phyloP scores from a whole-genome alignment of 2,888 invertebrate genomes.

The Sarcophaga rosellei region DNA sequence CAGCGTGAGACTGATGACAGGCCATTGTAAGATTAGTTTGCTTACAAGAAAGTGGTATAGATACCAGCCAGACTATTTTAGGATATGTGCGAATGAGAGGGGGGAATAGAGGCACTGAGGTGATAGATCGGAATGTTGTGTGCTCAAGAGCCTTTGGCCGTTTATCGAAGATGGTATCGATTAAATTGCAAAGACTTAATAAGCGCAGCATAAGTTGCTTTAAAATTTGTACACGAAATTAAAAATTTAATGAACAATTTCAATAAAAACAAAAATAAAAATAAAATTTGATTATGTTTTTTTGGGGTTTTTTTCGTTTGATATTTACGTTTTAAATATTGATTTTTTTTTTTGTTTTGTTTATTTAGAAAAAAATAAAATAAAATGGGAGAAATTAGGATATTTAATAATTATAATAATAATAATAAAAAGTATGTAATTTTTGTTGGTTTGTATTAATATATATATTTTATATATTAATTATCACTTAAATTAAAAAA shows the following conservation, averaged over 20 bases:
- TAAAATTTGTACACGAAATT: neutral
- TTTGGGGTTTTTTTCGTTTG: constrained; percentile 23
- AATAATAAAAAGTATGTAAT: constrained; percentile 53
- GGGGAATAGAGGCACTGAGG: no score
- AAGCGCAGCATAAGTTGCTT: no score
- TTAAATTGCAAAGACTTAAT: no score
- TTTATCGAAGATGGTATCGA: no score
- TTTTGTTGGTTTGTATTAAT: constrained; percentile 17
- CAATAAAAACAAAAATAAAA: constrained; percentile 47
- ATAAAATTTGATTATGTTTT: constrained; percentile 30
- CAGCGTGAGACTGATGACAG: no score
- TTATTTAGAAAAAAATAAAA: constrained; percentile 58
- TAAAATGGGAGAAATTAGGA: neutral
- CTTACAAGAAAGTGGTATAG: no score
- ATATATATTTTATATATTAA: constrained; percentile 11
- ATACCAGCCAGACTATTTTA: no score
- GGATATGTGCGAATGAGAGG: no score
- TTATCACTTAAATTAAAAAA: constrained; percentile 20
- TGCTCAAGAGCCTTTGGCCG: no score
- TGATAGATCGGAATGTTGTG: no score
- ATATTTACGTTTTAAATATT: constrained; percentile 58
- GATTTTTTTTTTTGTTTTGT: constrained; percentile 13
- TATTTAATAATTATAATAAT: constrained; percentile 34
- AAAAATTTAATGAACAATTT: neutral
- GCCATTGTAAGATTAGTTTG: no score